Evolutionary conservation across 1,140 invertebrate genomes (phyloP).

Genomic region (Aphelinus atriplicis): DNA sequence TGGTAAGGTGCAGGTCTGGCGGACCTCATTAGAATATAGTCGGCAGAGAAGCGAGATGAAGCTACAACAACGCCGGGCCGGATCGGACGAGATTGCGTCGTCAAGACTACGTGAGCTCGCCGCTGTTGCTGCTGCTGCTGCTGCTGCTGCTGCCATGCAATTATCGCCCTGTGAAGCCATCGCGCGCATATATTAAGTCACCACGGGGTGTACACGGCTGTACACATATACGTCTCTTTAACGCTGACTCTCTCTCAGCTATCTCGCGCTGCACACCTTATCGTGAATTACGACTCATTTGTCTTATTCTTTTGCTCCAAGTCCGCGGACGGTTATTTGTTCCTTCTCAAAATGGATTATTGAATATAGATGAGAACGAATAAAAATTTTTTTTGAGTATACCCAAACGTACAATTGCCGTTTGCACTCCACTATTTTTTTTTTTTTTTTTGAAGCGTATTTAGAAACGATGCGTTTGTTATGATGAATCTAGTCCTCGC

Average conservation of each 20-base stretch:
- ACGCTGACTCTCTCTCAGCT: not conserved
- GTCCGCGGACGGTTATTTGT: not conserved
- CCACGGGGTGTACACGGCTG: not conserved
- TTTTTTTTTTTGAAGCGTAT: too few species aligned
- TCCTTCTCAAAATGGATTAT: not conserved
- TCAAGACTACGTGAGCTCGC: not conserved
- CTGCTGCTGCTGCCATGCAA: conserved; percentile 4
- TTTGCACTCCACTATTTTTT: too few species aligned
- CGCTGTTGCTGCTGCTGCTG: too few species aligned
- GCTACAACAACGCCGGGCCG: too few species aligned
- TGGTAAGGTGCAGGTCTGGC: too few species aligned
- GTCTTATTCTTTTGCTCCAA: conserved; percentile 5
- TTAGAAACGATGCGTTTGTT: too few species aligned
- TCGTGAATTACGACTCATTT: conserved; percentile 19
- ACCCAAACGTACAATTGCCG: too few species aligned
- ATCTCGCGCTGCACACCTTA: not conserved
- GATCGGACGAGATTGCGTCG: not conserved
- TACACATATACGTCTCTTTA: conserved; percentile 12
- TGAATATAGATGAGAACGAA: too few species aligned
- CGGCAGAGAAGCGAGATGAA: too few species aligned
- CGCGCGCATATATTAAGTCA: conserved; percentile 25
- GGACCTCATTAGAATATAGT: too few species aligned
- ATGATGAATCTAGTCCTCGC: too few species aligned
- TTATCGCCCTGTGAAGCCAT: conserved; percentile 24
- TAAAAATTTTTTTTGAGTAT: too few species aligned